phyloP scores from a whole-genome alignment of 1,140 invertebrate genomes.

The Neuroterus valhalla region DNA sequence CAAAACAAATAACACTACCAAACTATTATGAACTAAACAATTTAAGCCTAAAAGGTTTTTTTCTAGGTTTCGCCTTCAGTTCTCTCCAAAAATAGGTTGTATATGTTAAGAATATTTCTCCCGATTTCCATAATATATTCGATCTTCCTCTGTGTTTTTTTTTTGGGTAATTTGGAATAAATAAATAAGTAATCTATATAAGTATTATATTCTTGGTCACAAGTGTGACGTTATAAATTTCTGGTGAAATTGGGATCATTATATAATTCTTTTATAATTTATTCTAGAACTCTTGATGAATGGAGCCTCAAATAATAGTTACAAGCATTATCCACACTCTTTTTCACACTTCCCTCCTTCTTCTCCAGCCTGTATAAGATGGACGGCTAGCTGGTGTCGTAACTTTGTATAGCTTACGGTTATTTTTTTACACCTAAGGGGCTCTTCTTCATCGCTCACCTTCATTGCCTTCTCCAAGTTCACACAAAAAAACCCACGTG shows the following conservation, averaged over 20 bases:
- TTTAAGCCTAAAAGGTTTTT: too few species aligned
- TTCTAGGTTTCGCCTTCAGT: too few species aligned
- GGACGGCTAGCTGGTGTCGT: constrained; percentile 48
- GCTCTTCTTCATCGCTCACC: constrained; percentile 13
- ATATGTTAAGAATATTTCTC: too few species aligned
- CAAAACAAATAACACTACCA: too few species aligned
- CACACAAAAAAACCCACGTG: too few species aligned
- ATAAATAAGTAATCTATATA: too few species aligned
- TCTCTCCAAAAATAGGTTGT: too few species aligned
- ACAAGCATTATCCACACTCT: constrained; percentile 8
- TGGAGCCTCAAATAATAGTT: background rate
- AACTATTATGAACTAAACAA: too few species aligned
- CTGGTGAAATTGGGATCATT: background rate
- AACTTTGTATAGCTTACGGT: constrained; percentile 31
- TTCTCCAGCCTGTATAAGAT: constrained; percentile 35
- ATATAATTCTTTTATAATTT: background rate
- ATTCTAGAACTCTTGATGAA: background rate
- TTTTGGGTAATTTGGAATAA: too few species aligned
- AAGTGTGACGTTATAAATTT: background rate
- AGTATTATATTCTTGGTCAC: too few species aligned
- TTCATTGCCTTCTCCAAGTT: constrained; percentile 2
- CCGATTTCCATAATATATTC: too few species aligned
- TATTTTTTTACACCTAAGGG: background rate
- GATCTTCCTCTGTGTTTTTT: too few species aligned
- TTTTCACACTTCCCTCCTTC: constrained; percentile 45